A percentile compares a stretch with the other conserved stretches of the same genome.
These are phyloP conservation scores for Cataglyphis albicans DNA, from an alignment of 2,888 invertebrate genomes.

Conservation along the genomic window DNA sequence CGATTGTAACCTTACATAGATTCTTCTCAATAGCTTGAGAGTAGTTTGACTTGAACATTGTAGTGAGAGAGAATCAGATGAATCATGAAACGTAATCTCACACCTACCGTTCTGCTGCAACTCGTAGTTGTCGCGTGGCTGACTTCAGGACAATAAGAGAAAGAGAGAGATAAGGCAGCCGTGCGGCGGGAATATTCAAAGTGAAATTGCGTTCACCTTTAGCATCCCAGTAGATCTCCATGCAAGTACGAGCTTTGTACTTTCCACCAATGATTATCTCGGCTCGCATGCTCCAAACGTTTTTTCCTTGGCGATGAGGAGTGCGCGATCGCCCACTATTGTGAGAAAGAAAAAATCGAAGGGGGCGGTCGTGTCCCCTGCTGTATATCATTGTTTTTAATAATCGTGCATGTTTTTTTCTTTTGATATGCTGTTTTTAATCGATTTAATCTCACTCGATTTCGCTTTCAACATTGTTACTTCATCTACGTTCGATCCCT, in stretches of 20 bases:
- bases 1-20: slow-evolving; percentile 59
- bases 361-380: slow-evolving; percentile 20
- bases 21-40: slow-evolving; percentile 41
- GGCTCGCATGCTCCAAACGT: slow-evolving; percentile 78
- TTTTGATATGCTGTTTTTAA: slow-evolving; percentile 51
- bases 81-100: slow-evolving; percentile 55
- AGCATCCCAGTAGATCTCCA: slow-evolving; percentile 65
- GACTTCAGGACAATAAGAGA: slow-evolving; percentile 13
- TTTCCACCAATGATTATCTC: slow-evolving; percentile 74
- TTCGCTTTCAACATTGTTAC: slow-evolving; percentile 36
- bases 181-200: slow-evolving; percentile 34
- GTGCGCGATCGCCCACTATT: slow-evolving; percentile 15
- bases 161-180: slow-evolving; percentile 19
- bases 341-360: too few relatives aligned
- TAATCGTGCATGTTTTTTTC: slow-evolving; percentile 51
- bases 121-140: slow-evolving; percentile 46
- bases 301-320: slow-evolving; percentile 4
- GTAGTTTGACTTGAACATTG: slow-evolving; percentile 22
- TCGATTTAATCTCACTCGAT: slow-evolving; percentile 35
- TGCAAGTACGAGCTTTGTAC: slow-evolving; percentile 71
- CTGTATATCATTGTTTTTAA: slow-evolving; percentile 30
- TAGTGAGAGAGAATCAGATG: slow-evolving; percentile 20
- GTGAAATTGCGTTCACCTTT: slow-evolving; percentile 71
- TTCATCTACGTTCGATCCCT: slow-evolving; percentile 25
- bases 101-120: slow-evolving; percentile 14